Evolutionary conservation across 2,888 invertebrate genomes (phyloP).

Genomic region (Drepana falcataria): DNA sequence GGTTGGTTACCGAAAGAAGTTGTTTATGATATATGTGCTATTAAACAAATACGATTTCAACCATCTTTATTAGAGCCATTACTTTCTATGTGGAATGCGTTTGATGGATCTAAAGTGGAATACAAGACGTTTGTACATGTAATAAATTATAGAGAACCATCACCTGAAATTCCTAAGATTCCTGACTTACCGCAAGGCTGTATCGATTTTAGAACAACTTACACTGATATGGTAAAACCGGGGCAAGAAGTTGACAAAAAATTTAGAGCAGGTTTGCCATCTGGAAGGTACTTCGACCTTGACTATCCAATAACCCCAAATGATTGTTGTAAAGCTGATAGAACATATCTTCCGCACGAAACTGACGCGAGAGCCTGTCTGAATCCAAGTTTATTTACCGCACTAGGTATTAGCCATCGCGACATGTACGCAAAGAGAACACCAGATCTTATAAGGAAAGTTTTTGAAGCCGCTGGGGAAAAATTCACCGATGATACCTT

Average conservation of each 20-base stretch:
- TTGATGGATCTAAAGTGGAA: constrained; percentile 46
- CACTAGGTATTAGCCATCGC: constrained; percentile 30
- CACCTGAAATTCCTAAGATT: constrained; percentile 42
- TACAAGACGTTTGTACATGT: constrained; percentile 54
- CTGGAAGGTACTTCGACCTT: constrained; percentile 38
- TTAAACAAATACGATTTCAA: constrained; percentile 42
- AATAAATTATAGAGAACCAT: constrained; percentile 41
- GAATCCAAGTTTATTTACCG: constrained; percentile 29
- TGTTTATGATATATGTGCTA: constrained; percentile 50
- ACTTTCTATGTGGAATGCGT: constrained; percentile 43
- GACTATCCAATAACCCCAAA: constrained; percentile 30
- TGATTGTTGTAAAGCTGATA: constrained; percentile 29
- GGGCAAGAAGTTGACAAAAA: constrained; percentile 16
- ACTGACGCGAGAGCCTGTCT: constrained; percentile 31
- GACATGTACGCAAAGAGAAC: constrained; percentile 35
- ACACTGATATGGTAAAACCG: constrained; percentile 37
- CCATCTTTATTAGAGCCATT: constrained; percentile 50
- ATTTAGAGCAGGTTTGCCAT: constrained; percentile 34
- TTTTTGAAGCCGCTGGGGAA: constrained; percentile 61
- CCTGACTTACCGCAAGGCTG: constrained; percentile 27
- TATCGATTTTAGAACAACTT: constrained; percentile 36
- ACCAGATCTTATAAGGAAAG: constrained; percentile 31
- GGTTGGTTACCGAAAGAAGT: constrained; percentile 54
- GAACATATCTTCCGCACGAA: constrained; percentile 30
- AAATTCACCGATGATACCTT: constrained; percentile 55